Base-by-base conservation (phyloP, 2,888 invertebrate species). In the Archips crataeganus region DNA sequence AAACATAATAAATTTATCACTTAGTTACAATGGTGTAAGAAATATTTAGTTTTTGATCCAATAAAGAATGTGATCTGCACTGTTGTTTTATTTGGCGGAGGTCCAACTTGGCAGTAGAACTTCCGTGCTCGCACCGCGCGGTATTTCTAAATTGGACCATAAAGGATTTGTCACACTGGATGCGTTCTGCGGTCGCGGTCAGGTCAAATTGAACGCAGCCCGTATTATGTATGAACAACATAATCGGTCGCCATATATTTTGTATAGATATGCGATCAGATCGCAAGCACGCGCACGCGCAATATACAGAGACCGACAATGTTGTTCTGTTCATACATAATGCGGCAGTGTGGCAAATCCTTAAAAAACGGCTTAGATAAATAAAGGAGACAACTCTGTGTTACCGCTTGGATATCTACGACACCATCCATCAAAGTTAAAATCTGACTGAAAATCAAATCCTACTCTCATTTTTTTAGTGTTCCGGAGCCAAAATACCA, bases 1-100 rank as follows among this genome's bases (percentile, higher is more conserved):
- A 93, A 92, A 91, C 89, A 87, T 86, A 88, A 86, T 88, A 88
- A 90, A 87, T 90, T 90, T 89, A 89, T 86, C 80, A 85, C 87
- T 90, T 91, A 92, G 90, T 84, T 84, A 90, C 85, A 88, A 85
- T 90, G 85, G 42, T 49, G 64, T 64, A 49, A 49, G 15, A 45
- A 64, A 36, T 64, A 36, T 64, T 64, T 49, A 64, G 64, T 64
- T 64, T 64, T 47, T 64, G 64, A 64, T 47, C 13, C 34, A 64
- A 64, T 64, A 64, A 64, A 64, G 49, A 64, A 49, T 64, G 23
- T 47, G 49, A 49, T 47, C 49, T 34, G 32, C 45, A 49, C 42
- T 32, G 34, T 64, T 49, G 49, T 49, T 47, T 64, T 49, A 49
- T 34, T 64, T 62, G 62, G 62, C 62, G 10, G 42, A 4, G 3